Percentiles rank a stretch among this genome's conserved stretches.
phyloP scores from a whole-genome alignment of 2,113 vertebrate genomes.

The Carassius carassius region DNA sequence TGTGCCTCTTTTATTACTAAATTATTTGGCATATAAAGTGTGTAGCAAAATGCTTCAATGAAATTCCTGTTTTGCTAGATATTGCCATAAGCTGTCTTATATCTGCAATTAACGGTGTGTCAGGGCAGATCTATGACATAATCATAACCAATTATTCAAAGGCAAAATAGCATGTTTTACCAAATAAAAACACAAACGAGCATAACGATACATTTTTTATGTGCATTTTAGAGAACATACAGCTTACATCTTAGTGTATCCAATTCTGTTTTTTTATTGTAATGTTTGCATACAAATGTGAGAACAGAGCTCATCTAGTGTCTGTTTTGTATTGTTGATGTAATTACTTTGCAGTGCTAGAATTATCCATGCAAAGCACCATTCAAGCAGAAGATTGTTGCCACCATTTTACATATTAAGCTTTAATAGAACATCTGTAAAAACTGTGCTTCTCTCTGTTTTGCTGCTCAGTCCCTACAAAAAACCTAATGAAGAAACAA shows the following conservation, averaged over 20 bases:
- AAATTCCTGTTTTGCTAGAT: too few relatives aligned
- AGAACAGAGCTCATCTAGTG: neutral
- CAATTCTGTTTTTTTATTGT: neutral
- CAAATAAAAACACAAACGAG: neutral
- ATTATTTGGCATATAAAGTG: too few relatives aligned
- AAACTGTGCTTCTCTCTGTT: neutral
- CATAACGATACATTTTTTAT: neutral
- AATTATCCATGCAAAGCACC: neutral
- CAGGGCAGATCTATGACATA: neutral
- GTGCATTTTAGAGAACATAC: neutral
- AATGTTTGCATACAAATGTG: neutral
- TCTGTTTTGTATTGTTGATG: neutral
- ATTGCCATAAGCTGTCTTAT: too few relatives aligned
- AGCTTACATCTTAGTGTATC: neutral
- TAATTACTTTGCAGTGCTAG: neutral
- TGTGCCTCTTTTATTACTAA: too few relatives aligned
- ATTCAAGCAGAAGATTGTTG: slow-evolving; percentile 11
- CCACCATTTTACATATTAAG: neutral
- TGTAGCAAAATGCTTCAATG: too few relatives aligned
- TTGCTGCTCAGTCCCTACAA: neutral
- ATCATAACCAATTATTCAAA: neutral
- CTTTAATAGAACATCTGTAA: neutral
- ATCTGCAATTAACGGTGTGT: too few relatives aligned
- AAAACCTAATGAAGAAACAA: neutral
- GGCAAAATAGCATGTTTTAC: neutral